phyloP scores from a whole-genome alignment of 2,797 vertebrate genomes.

The Cossypha caffra region DNA sequence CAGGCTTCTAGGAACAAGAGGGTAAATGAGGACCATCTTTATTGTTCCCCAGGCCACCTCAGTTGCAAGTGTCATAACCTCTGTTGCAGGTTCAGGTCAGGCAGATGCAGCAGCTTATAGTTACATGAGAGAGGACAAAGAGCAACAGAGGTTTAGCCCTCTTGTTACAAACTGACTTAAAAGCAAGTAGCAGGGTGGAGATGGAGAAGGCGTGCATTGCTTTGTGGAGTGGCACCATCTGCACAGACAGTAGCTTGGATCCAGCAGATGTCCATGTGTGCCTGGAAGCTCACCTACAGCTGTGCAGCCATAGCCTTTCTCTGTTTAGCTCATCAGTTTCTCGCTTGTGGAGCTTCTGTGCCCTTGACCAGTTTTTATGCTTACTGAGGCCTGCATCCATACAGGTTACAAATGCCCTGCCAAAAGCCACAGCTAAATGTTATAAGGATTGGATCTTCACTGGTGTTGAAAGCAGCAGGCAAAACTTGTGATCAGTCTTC shows the following conservation, averaged over 20 bases:
- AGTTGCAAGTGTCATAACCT: neutral
- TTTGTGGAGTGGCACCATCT: neutral
- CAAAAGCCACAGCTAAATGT: neutral
- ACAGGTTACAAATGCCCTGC: neutral
- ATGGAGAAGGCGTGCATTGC: accelerated
- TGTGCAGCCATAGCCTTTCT: accelerated
- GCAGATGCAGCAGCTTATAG: neutral
- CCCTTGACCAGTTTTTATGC: neutral
- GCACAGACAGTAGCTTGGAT: neutral
- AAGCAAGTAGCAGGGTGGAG: neutral
- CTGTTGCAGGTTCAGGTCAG: neutral
- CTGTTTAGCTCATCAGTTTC: accelerated
- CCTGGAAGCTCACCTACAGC: neutral
- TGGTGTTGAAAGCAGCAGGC: neutral
- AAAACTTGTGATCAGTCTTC: neutral
- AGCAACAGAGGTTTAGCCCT: neutral
- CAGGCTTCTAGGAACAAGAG: neutral
- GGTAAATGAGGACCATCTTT: neutral
- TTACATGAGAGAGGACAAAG: neutral
- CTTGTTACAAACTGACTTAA: neutral
- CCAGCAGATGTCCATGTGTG: accelerated
- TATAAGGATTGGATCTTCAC: neutral
- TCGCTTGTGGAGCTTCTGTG: neutral
- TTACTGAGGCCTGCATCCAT: neutral
- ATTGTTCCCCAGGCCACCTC: neutral